Evolutionary conservation across 2,797 vertebrate species (phyloP).

Genomic region (Phrynocephalus vlangalii): DNA sequence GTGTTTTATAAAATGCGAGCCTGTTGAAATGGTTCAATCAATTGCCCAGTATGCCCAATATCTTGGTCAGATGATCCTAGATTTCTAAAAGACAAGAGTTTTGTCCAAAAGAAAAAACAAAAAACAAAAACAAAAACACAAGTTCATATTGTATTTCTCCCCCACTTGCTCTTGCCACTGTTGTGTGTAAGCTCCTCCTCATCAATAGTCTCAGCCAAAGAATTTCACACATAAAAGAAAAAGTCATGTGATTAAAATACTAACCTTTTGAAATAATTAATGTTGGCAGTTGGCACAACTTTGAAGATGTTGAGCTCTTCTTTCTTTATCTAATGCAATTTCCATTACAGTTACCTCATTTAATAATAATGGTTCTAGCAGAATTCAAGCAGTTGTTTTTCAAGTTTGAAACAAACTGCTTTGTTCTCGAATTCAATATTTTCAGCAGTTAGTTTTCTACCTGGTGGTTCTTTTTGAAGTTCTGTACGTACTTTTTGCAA

Average conservation of each 20-base stretch:
- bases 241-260: neutral
- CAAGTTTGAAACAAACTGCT: neutral
- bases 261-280: neutral
- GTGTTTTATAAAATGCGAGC: no score
- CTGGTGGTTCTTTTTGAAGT: constrained; percentile 14
- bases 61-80: neutral
- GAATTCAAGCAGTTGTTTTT: neutral
- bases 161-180: neutral
- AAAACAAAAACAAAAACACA: neutral
- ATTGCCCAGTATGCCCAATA: neutral
- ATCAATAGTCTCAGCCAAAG: neutral
- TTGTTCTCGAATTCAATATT: neutral
- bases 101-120: neutral
- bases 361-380: neutral
- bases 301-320: neutral
- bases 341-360: neutral
- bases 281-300: neutral
- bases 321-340: neutral
- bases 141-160: neutral
- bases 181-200: neutral
- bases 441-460: neutral
- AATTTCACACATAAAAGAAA: neutral
- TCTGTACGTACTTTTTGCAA: neutral
- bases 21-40: neutral
- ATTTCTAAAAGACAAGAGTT: neutral